Evolutionary conservation across 1,140 invertebrate genomes (phyloP), one percentile per base, ranked within the genome.

Genomic region (Drosophila novamexicana): DNA sequence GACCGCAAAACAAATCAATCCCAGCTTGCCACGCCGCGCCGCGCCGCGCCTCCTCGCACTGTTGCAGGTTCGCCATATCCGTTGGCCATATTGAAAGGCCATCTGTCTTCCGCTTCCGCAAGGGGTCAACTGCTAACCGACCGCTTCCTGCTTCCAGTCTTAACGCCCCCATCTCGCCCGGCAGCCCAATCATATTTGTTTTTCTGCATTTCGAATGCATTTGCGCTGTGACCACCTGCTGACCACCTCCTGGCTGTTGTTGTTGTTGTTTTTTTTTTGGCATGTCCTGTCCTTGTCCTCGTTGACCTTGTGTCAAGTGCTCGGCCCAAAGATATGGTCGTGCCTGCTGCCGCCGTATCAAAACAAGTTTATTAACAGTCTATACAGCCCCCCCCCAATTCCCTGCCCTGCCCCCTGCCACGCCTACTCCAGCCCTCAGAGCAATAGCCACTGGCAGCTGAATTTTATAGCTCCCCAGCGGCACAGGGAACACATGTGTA

Each of bases 311-410:
- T 69, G 62, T 66, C 72, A 54, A 68, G 61, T 66, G 78, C 42
- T 66, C 56, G 59, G 32, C 34, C 71, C 61, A 18, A 50, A 70
- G 66, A 70, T 75, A 56, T 61, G 12, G 44, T 50, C 50, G 68
- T n/a, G 18, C 10, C 6, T 8, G 34, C 50, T 49, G 53, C 22
- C 22, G 37, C 44, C 75, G 65, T 72, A 69, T 85, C 81, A 86
- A 86, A 86, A 86, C 79, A 88, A 83, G 83, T 86, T 88, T 79
- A 88, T 88, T 86, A 79, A 86, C 71, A 75, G 76, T 56, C 62
- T 45, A 44, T 34, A 53, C 34, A 14, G 6, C 14, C 40, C 29
- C 56, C 29, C 56, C 32, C 14, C 14, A 14, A 14, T 14, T 12
- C 16, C 14, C 7, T 37, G 7, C 52, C 18, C 14, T 7, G 18